Base-by-base conservation (phyloP, 2,797 vertebrate genomes). In the Pelodytes ibericus region DNA sequence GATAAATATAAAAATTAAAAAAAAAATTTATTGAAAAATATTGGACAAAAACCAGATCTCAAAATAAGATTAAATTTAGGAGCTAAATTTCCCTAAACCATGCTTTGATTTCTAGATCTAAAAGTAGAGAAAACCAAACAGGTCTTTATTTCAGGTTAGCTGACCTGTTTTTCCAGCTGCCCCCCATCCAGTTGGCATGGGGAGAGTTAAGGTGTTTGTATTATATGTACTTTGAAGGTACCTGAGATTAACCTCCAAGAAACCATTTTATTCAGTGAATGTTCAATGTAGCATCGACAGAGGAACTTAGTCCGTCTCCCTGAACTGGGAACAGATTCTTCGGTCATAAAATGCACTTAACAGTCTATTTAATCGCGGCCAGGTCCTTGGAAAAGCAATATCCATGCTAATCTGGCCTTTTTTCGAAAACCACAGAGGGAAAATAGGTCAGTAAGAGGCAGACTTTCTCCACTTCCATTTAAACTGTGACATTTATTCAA, bases 291-390 rank as follows among this genome's bases (percentile, higher is more conserved):
- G 90, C 88, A 90, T 83, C 84, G 84, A 87, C 84, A 88, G 87
- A 90, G 87, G 87, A 90, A 88, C 87, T 89, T 86, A 84, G 75
- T 87, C 79, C 78, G 57, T 84, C 88, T 88, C 41, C 82, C 86
- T 83, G 87, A 89, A 84, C 88, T 70, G 86, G 81, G 88, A 92
- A 88, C 86, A 85, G 88, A 81, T 86, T 89, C 86, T 83, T 82
- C 82, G 85, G 90, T 87, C 88, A 90, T 92, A 93, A 93, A 92
- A 89, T 87, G 89, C 88, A 91, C 90, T 90, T 90, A 91, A 91
- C 90, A 91, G 85, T 87, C 89, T 91, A 90, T 89, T 90, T 92
- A 90, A 90, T 89, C 88, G 88, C 84, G 86, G 88, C 1, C 79
- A 90, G 90, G 87, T 87, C 89, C 89, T 90, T 91, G 89, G 84